phyloP scores from a whole-genome alignment of 1,140 invertebrate species.

The Zelostemma sp. region DNA sequence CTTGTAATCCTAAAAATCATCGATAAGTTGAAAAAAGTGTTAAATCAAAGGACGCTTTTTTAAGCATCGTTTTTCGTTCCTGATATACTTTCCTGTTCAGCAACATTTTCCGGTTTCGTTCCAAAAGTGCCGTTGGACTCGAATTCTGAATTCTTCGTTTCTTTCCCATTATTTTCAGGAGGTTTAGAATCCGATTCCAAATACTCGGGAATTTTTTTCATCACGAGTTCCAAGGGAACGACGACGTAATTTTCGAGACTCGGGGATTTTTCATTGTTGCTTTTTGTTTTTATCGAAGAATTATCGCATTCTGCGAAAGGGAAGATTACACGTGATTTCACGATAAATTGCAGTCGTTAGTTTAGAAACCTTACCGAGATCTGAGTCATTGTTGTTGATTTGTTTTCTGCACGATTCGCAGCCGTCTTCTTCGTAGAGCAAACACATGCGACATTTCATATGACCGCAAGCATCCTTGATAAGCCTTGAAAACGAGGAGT shows the following conservation, averaged over 20 bases:
- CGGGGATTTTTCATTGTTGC: slow-evolving; percentile 3
- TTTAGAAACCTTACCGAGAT: no score
- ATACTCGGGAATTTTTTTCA: slow-evolving; percentile 40
- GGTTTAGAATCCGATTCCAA: slow-evolving; percentile 4
- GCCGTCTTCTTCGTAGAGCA: slow-evolving; percentile 63
- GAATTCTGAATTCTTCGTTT: no score
- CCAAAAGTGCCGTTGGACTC: slow-evolving; percentile 2
- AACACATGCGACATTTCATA: slow-evolving; percentile 63
- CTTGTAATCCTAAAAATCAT: slow-evolving; percentile 17
- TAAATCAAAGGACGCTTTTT: no score
- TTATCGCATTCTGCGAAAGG: slow-evolving; percentile 8
- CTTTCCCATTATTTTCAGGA: slow-evolving; percentile 3
- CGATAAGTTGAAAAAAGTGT: no score
- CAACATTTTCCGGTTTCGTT: neutral
- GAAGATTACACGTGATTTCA: neutral
- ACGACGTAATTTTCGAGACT: slow-evolving; percentile 7
- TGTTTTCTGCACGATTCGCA: slow-evolving; percentile 56
- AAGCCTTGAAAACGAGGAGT: slow-evolving; percentile 57
- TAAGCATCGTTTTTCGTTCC: no score
- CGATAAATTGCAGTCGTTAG: no score
- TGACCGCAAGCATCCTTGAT: slow-evolving; percentile 64
- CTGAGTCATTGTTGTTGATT: slow-evolving; percentile 14
- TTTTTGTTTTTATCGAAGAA: neutral
- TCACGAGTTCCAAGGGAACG: slow-evolving; percentile 48
- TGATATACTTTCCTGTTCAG: neutral